These are phyloP conservation scores for Lepus timidus DNA, from an alignment of 2,113 vertebrate genomes.

Conservation along the genomic window DNA sequence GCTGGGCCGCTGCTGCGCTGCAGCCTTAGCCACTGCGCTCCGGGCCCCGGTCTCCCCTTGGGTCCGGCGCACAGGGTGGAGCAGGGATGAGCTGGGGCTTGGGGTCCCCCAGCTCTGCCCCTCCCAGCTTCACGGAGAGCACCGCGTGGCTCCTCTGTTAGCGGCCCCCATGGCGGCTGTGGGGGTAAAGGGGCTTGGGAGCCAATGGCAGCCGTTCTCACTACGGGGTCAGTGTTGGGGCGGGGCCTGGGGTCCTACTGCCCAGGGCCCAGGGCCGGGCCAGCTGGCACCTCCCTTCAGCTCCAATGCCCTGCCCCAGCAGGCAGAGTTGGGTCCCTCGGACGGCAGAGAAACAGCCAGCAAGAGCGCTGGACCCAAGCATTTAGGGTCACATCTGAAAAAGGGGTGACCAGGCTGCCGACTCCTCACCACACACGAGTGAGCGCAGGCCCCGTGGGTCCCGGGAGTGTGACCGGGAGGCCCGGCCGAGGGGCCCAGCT, in stretches of 20 bases:
- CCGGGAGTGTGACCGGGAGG: neutral
- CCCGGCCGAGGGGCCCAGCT: neutral
- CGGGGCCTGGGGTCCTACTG: neutral
- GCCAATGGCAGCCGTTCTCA: rapidly evolving
- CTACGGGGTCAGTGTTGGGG: too few species aligned
- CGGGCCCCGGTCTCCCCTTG: neutral
- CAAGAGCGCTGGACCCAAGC: neutral
- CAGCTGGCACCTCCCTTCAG: neutral
- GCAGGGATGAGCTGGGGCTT: neutral
- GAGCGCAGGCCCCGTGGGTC: neutral
- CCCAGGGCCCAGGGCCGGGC: neutral
- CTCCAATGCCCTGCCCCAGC: neutral
- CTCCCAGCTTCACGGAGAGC: neutral
- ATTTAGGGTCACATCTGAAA: too few species aligned
- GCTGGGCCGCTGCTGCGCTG: neutral
- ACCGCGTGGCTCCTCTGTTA: neutral
- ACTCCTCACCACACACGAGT: neutral
- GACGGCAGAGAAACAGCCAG: neutral
- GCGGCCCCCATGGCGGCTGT: neutral
- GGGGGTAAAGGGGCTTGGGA: rapidly evolving
- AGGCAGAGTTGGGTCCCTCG: neutral
- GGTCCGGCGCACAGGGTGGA: neutral
- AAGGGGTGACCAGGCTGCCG: too few species aligned
- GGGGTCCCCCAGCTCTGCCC: neutral
- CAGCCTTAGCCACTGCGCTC: neutral